Base-by-base conservation (phyloP, 2,888 invertebrate species). In the Drosophila mercatorum region DNA sequence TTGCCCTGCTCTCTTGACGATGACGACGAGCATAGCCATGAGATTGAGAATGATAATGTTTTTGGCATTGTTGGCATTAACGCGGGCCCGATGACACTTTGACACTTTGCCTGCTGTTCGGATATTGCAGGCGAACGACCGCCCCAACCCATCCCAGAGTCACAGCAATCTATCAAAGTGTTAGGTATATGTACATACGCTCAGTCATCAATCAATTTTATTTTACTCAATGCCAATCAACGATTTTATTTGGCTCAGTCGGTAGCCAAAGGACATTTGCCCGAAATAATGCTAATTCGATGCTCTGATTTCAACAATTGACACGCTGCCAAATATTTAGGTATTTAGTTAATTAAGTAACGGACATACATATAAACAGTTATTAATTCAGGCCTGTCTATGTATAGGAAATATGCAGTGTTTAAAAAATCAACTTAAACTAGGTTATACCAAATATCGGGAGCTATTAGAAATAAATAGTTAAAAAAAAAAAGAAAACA, bases 141-240 rank as follows among this genome's bases (percentile, higher is more conserved):
- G 44, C 63, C 63, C 59, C 14, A 26, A 26, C 14, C 51, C 12
- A 22, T 46, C 11, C 46, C 46, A 64, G 12, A 66, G 41, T 47
- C 59, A 34, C 22, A 49, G 79, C 79, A 82, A 90, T 91, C 90
- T 88, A 90, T 90, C 89, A 89, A 88, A 88, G 78, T 88, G 84
- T 78, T 80, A 68, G 68, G 68, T 66, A 68, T 41, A n/a, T n/a
- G n/a, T n/a, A 49, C 67, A 71, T 74, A 12, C 53, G 73, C 58
- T 68, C 78, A 66, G 78, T 90, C 88, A 90, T 90, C 90, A 90
- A 90, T 90, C 90, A 90, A 90, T 86, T 87, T 82, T 83, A 85
- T 78, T 79, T 77, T 65, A 72, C 70, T 79, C 73, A 64, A 68
- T 72, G 80, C 76, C 89, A 83, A 58, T 79, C 69, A 77, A 65